Evolutionary conservation across 2,888 invertebrate genomes (phyloP).

Genomic region (Drosophila differens): DNA sequence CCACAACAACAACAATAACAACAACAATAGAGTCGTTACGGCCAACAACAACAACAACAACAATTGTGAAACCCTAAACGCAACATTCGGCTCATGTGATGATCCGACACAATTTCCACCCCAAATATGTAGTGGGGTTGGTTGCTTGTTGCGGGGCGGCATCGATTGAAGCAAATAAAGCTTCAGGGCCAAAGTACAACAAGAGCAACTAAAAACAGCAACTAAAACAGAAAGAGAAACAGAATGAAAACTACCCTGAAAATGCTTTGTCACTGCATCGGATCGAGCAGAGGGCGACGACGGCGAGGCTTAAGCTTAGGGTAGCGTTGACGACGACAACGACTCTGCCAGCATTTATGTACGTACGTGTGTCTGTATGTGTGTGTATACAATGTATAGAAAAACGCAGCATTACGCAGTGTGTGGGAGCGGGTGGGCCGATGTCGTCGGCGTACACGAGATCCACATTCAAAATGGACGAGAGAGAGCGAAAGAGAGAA

Average conservation of each 20-base stretch:
- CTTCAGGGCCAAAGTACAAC: constrained; percentile 74
- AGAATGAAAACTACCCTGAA: constrained; percentile 67
- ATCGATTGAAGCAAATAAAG: constrained; percentile 78
- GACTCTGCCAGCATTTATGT: constrained; percentile 23
- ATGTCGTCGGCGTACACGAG: constrained; percentile 35
- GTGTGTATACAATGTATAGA: background rate
- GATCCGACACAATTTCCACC: constrained; percentile 75
- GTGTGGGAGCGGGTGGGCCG: constrained; percentile 17
- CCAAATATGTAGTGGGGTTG: constrained; percentile 60
- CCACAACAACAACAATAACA: constrained; percentile 36
- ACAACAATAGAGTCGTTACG: constrained; percentile 30
- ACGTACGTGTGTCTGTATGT: background rate
- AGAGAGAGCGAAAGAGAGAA: background rate
- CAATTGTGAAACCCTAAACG: constrained; percentile 76
- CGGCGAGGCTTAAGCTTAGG: constrained; percentile 39
- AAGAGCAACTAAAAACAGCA: constrained; percentile 19
- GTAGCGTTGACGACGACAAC: constrained; percentile 28
- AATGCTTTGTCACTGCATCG: constrained; percentile 30
- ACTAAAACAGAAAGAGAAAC: constrained; percentile 33
- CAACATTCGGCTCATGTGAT: constrained; percentile 50
- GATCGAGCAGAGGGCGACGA: constrained; percentile 52
- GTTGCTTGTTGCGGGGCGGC: constrained; percentile 49
- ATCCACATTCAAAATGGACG: constrained; percentile 45
- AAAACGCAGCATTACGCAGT: constrained; percentile 5
- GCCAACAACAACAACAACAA: constrained; percentile 30